Evolutionary conservation across 2,888 invertebrate species (phyloP), one percentile per base, ranked within the genome.

Genomic region (Argynnis bischoffii): DNA sequence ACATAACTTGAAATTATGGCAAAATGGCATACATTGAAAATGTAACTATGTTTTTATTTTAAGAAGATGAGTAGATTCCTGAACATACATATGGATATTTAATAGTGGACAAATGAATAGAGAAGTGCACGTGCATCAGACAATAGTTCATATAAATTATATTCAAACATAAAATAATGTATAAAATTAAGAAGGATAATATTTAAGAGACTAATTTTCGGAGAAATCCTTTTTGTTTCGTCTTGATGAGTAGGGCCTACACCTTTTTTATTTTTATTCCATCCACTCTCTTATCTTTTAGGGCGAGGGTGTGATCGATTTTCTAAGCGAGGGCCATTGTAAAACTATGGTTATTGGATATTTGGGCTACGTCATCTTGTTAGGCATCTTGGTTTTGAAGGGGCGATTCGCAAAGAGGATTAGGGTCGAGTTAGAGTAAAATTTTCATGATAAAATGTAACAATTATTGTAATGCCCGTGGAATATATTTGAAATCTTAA

Each of bases 341-440:
- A 80, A 90, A 91, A 92, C 91, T 92, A 91, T 89, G 86, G 87
- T 86, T 90, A 91, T 91, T 88, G 86, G 89, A 87, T 88, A 85
- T 88, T 89, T 88, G 79, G 80, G 81, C 79, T 47, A 79, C 77
- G 77, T 66, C 66, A 66, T 66, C 60, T 66, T 66, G 59, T 50
- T 60, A 55, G 41, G 61, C 66, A 60, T 61, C 66, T 65, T 65
- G 56, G 35, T 41, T 41, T 63, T 53, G 60, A 26, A 26, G 51
- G 66, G 66, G 66, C 54, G 61, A 61, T 51, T 63, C 14, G 4
- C 6, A 55, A 60, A 35, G 48, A 48, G 14, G 55, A n/a, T 60
- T 61, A 53, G 54, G 54, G 64, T 55, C 26, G 57, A 59, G 26
- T 8, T 48, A 31, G 53, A 46, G 8, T 41, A 11, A 41, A 41